A percentile compares a stretch with the other conserved stretches of the same genome.
These are phyloP conservation scores for Taxidea taxus DNA, from an alignment of 2,113 vertebrate species.

Conservation along the genomic window DNA sequence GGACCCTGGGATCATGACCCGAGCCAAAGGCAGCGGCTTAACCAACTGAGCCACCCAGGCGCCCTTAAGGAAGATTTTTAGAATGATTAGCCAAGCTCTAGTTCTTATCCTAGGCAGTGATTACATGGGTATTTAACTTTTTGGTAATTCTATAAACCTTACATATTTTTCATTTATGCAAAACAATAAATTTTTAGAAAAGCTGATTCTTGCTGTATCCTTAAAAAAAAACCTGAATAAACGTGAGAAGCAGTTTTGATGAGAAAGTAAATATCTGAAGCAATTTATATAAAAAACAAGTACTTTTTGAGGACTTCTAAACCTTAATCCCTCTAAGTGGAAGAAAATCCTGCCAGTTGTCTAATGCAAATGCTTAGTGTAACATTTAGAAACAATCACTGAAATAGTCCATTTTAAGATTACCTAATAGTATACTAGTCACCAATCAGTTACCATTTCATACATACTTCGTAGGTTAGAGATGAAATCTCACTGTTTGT, in stretches of 20 bases:
- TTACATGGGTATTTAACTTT: background rate
- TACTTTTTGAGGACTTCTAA: background rate
- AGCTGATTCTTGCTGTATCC: background rate
- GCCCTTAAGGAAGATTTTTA: background rate
- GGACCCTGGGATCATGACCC: too few species aligned
- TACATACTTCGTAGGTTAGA: background rate
- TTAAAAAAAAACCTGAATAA: slow-evolving; percentile 1
- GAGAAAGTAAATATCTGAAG: background rate
- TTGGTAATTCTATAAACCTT: background rate
- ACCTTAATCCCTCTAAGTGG: background rate
- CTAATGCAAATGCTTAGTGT: background rate
- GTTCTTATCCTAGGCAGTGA: background rate
- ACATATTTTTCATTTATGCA: background rate
- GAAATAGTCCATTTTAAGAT: background rate
- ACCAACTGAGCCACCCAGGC: too few species aligned
- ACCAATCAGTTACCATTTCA: background rate
- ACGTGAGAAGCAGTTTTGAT: slow-evolving; percentile 24
- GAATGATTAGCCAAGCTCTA: background rate
- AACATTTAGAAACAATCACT: slow-evolving; percentile 33
- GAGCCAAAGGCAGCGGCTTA: too few species aligned
- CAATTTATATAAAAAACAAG: background rate
- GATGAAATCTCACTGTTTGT: background rate
- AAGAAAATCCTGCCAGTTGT: background rate
- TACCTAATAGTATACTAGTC: background rate
- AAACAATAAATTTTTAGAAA: slow-evolving; percentile 1